Evolutionary conservation across 2,113 vertebrate genomes (phyloP).

Genomic region (Stercorarius parasiticus): DNA sequence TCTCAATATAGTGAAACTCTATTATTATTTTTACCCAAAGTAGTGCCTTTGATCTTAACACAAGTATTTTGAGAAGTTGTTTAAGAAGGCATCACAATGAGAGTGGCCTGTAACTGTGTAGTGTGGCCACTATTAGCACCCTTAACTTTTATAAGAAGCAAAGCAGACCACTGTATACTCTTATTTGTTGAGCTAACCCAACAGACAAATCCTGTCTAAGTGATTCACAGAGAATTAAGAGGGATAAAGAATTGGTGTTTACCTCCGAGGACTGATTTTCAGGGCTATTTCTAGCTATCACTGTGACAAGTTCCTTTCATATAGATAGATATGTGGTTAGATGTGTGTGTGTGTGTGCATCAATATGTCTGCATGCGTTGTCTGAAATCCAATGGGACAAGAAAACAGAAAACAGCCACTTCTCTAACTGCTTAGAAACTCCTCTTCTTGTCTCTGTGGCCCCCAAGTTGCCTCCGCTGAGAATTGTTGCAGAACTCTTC

Average conservation of each 20-base stretch:
- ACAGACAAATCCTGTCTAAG: neutral
- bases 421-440: neutral
- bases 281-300: neutral
- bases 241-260: neutral
- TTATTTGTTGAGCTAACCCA: neutral
- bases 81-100: neutral
- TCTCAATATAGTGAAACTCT: neutral
- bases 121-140: neutral
- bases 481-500: neutral
- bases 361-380: neutral
- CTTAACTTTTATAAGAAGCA: neutral
- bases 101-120: neutral
- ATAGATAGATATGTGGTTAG: neutral
- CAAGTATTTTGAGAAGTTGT: neutral
- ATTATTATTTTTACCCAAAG: neutral
- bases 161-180: neutral
- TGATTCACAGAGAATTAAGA: neutral
- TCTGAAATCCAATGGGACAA: neutral
- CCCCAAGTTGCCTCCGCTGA: neutral
- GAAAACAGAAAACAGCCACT: neutral
- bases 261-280: neutral
- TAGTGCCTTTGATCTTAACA: neutral
- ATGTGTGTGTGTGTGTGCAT: neutral
- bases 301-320: neutral
- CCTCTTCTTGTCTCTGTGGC: neutral